Percentiles rank a stretch among this genome's conserved stretches.
Evolutionary conservation across 2,888 invertebrate genomes (phyloP).

Genomic region (Rhagium mordax): DNA sequence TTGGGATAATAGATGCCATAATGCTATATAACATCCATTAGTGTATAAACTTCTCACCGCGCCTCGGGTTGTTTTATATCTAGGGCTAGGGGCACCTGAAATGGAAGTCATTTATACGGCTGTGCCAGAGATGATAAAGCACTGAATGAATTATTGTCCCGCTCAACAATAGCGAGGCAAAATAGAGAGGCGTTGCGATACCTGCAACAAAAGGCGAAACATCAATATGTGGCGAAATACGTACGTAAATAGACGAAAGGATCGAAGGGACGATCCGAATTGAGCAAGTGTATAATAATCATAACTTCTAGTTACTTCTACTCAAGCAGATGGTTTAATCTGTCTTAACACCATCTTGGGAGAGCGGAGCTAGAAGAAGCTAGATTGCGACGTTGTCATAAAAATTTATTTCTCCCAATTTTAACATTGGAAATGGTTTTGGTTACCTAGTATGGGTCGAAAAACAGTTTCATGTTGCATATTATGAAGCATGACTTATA

Average conservation of each 20-base stretch:
- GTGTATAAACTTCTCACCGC: neutral
- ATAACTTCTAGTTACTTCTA: no score
- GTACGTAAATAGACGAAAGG: neutral
- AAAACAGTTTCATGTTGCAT: no score
- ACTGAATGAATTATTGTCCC: neutral
- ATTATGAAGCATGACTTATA: no score
- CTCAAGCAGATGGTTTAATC: no score
- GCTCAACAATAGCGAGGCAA: neutral
- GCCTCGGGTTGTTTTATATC: neutral
- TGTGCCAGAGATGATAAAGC: neutral
- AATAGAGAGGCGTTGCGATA: neutral
- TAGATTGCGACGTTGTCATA: no score
- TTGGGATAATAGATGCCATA: neutral
- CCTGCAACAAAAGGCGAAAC: neutral
- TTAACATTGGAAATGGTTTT: no score
- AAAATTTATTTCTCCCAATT: no score
- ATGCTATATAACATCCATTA: conserved; percentile 1
- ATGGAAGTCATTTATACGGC: neutral
- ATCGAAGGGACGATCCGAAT: neutral
- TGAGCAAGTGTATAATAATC: no score
- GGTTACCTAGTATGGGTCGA: no score
- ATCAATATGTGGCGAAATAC: neutral
- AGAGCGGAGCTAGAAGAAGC: no score
- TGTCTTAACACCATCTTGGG: no score
- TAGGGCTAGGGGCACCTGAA: neutral